Percentiles rank a stretch among this genome's conserved stretches.
Evolutionary conservation across 2,888 invertebrate species (phyloP).

Genomic region (Orchesella flavescens): DNA sequence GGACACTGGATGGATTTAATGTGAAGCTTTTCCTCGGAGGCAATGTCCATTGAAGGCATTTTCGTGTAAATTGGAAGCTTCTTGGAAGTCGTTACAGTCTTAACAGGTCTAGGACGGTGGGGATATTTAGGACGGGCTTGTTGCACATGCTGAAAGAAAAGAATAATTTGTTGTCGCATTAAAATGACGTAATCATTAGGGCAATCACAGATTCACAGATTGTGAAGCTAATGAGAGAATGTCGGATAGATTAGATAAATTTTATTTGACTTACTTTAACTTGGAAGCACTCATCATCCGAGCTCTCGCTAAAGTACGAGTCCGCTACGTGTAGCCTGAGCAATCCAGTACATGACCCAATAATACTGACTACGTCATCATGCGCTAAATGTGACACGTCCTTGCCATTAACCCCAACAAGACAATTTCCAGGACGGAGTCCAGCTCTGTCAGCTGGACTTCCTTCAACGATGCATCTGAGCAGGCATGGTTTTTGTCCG

Average conservation of each 20-base stretch:
- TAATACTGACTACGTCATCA: conserved; percentile 92
- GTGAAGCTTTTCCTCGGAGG: conserved; percentile 46
- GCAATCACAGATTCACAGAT: not conserved
- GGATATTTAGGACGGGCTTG: conserved; percentile 79
- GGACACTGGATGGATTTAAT: conserved; percentile 41
- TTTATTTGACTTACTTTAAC: conserved; percentile 41
- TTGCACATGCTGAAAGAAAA: conserved; percentile 56
- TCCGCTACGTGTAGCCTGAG: conserved; percentile 90
- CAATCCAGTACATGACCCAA: conserved; percentile 88
- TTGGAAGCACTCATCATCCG: conserved; percentile 80
- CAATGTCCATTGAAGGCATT: conserved; percentile 48
- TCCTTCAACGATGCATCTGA: conserved; percentile 92
- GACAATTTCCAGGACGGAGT: conserved; percentile 91
- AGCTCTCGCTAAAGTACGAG: conserved; percentile 88
- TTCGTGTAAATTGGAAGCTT: conserved; percentile 63
- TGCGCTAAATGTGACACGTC: conserved; percentile 94
- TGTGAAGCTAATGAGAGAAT: not conserved
- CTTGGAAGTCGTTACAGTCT: conserved; percentile 62
- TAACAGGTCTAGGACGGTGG: conserved; percentile 75
- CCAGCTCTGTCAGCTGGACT: conserved; percentile 94
- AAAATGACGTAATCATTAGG: not conserved
- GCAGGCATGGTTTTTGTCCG: conserved; percentile 95
- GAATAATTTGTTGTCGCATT: not conserved
- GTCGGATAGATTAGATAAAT: no score
- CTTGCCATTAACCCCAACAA: conserved; percentile 92